Evolutionary conservation across 2,888 invertebrate genomes (phyloP).

Genomic region (Psylliodes chrysocephalus): DNA sequence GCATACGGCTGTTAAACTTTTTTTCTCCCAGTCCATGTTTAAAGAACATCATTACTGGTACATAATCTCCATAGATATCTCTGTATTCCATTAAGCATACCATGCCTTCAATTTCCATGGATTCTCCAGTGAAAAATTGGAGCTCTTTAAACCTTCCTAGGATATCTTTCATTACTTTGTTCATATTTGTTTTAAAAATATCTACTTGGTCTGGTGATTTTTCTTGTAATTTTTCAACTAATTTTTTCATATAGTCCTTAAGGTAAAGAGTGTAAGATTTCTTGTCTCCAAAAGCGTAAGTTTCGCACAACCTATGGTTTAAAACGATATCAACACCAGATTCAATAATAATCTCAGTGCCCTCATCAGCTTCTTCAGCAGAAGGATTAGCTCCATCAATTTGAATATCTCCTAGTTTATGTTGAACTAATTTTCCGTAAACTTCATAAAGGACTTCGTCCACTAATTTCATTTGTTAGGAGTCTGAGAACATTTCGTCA

Average conservation of each 20-base stretch:
- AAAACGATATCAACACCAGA: constrained; percentile 93
- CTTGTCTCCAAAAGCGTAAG: constrained; percentile 88
- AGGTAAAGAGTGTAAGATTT: constrained; percentile 91
- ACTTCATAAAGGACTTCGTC: constrained; percentile 96
- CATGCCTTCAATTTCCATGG: constrained; percentile 93
- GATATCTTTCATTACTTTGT: constrained; percentile 93
- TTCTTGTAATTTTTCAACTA: constrained; percentile 84
- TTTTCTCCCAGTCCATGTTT: constrained; percentile 96
- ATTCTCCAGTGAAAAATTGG: constrained; percentile 92
- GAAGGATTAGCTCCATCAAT: constrained; percentile 94
- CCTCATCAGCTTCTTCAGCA: constrained; percentile 88
- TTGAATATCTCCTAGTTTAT: constrained; percentile 80
- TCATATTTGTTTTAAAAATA: constrained; percentile 90
- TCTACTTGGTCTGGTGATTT: constrained; percentile 86
- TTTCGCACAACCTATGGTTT: constrained; percentile 89
- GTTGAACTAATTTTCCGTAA: constrained; percentile 83
- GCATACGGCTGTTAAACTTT: no score
- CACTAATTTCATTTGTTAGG: constrained; percentile 90
- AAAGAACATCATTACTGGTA: constrained; percentile 94
- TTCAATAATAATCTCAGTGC: constrained; percentile 77
- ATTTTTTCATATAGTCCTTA: constrained; percentile 98
- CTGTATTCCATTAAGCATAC: constrained; percentile 95
- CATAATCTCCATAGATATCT: constrained; percentile 83
- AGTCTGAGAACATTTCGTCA: constrained; percentile 98
- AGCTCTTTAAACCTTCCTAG: constrained; percentile 90